Percentiles rank a stretch among this genome's conserved stretches.
phyloP scores from a whole-genome alignment of 1,140 invertebrate species.

The Philaenus spumarius region DNA sequence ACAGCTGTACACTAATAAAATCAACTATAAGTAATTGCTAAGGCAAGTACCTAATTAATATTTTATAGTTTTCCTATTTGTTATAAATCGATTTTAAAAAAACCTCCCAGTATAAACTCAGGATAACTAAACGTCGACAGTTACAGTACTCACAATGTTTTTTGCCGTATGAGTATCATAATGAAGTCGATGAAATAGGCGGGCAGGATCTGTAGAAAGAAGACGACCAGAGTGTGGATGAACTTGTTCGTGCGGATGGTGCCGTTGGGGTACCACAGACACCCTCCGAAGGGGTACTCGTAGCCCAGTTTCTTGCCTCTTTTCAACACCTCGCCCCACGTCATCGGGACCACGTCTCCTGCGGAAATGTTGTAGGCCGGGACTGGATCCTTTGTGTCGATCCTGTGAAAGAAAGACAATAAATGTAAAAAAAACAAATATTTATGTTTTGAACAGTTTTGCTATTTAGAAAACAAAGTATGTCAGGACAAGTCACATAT shows the following conservation, averaged over 20 bases:
- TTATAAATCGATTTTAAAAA: background rate
- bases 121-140: background rate
- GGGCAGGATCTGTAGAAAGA: conserved; percentile 53
- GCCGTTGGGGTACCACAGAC: conserved; percentile 55
- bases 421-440: too few relatives aligned
- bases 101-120: too few relatives aligned
- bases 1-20: background rate
- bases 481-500: too few relatives aligned
- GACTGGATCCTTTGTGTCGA: conserved; percentile 34
- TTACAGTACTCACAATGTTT: conserved; percentile 55
- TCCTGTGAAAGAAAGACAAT: too few relatives aligned
- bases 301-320: conserved; percentile 36
- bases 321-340: conserved; percentile 56
- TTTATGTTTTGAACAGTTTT: too few relatives aligned
- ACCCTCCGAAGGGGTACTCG: conserved; percentile 49
- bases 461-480: too few relatives aligned
- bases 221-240: conserved; percentile 46
- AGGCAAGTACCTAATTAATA: too few relatives aligned
- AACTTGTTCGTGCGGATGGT: conserved; percentile 49
- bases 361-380: conserved; percentile 69
- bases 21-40: too few relatives aligned
- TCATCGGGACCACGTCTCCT: conserved; percentile 53
- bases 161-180: conserved; percentile 48
- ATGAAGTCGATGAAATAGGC: conserved; percentile 55
- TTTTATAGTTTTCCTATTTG: background rate